Evolutionary conservation across 2,113 vertebrate species (phyloP).

Genomic region (Osmerus eperlanus): DNA sequence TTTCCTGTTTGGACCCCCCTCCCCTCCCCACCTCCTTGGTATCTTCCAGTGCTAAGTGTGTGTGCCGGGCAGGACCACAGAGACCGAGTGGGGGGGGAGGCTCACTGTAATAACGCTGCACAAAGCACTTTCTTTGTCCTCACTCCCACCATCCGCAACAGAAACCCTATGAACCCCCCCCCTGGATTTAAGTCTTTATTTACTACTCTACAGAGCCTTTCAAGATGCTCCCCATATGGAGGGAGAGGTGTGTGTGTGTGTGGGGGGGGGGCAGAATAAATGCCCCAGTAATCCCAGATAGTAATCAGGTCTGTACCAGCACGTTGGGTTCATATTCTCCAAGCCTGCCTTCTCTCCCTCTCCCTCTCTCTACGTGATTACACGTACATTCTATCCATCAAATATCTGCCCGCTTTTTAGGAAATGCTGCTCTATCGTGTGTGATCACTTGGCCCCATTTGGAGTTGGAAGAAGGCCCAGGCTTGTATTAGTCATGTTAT

Average conservation of each 20-base stretch:
- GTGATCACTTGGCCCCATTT: too few species aligned
- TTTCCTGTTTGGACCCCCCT: not conserved
- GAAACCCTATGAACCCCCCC: not conserved
- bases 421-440: not conserved
- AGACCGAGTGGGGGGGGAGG: not conserved
- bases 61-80: too few species aligned
- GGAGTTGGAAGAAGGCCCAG: too few species aligned
- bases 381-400: conserved; percentile 14
- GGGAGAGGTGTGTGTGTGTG: too few species aligned
- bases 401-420: conserved; percentile 9
- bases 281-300: conserved; percentile 14
- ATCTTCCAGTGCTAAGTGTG: too few species aligned
- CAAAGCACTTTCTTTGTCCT: not conserved
- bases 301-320: conserved; percentile 12
- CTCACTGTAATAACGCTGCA: not conserved
- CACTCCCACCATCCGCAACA: not conserved
- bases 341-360: not conserved
- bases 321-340: not conserved
- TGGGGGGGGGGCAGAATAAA: conserved; percentile 6
- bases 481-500: conserved; percentile 20
- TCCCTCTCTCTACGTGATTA: not conserved
- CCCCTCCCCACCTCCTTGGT: not conserved
- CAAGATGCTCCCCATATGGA: conserved; percentile 1
- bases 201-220: not conserved
- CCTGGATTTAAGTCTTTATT: not conserved